These are phyloP conservation scores for Melospiza melodia DNA, from an alignment of 2,113 vertebrate species.

Conservation along the genomic window DNA sequence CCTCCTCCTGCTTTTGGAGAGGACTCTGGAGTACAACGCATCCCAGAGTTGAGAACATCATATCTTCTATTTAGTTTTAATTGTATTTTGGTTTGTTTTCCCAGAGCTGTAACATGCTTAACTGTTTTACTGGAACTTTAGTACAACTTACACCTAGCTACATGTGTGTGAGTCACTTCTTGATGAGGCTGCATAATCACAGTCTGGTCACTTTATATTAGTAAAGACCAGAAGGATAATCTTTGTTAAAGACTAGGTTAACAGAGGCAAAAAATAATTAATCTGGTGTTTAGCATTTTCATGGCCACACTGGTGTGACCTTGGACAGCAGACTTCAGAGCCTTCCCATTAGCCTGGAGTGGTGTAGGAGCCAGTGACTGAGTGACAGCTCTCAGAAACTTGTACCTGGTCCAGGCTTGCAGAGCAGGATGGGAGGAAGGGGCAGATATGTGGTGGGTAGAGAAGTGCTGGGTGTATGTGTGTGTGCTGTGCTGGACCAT, in stretches of 20 bases:
- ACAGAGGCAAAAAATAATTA: neutral
- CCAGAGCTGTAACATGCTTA: neutral
- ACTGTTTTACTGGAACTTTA: neutral
- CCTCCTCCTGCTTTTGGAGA: neutral
- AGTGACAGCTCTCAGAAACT: neutral
- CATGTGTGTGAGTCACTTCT: neutral
- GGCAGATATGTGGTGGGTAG: accelerated
- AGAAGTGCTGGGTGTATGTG: too few relatives aligned
- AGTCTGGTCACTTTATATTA: neutral
- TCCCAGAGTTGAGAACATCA: neutral
- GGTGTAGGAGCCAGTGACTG: neutral
- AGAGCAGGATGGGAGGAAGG: neutral
- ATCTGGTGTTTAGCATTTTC: neutral
- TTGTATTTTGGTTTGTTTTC: neutral
- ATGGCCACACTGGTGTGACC: neutral
- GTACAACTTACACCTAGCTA: neutral
- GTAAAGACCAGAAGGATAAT: neutral
- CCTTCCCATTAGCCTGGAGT: neutral
- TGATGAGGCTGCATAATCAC: neutral
- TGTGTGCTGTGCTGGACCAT: neutral
- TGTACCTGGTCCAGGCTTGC: neutral
- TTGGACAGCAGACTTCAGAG: neutral
- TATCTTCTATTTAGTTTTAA: neutral
- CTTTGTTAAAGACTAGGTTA: neutral
- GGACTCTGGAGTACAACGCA: neutral